These are phyloP conservation scores for Motacilla tschutschensis DNA, from an alignment of 2,113 vertebrate species.

Conservation along the genomic window DNA sequence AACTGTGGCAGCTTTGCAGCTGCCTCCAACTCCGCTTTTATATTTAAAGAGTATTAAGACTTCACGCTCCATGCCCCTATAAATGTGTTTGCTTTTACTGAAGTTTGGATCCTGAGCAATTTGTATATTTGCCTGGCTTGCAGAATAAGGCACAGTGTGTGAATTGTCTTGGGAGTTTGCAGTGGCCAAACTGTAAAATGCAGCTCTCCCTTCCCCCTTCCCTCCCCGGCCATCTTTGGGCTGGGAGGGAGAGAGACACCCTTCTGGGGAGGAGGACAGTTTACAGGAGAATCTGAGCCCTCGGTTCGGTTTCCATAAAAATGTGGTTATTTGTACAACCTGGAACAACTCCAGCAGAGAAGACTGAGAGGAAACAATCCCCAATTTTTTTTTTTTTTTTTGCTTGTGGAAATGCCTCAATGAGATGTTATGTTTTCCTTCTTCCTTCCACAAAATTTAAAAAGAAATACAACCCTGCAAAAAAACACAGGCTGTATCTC, in stretches of 20 bases:
- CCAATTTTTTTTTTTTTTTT: not conserved
- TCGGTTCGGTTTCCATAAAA: not conserved
- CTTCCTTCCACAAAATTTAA: not conserved
- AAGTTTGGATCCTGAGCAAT: not conserved
- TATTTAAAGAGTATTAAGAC: conserved; percentile 20
- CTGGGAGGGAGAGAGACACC: not conserved
- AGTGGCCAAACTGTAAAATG: not conserved
- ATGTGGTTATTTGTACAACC: not conserved
- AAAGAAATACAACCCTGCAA: not conserved
- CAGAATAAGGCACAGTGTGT: not conserved
- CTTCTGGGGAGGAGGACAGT: not conserved
- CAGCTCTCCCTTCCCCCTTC: not conserved
- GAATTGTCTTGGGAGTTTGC: not conserved
- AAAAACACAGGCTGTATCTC: not conserved
- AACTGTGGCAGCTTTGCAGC: conserved; percentile 39
- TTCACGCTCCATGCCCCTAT: not conserved
- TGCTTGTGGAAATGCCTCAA: not conserved
- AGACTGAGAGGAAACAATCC: not conserved
- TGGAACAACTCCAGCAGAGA: not conserved
- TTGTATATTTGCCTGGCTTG: not conserved
- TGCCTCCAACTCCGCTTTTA: conserved; percentile 31
- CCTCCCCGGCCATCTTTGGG: not conserved
- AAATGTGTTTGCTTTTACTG: not conserved
- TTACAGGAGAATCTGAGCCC: not conserved
- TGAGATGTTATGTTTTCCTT: not conserved